phyloP scores from a whole-genome alignment of 1,140 invertebrate species.

The Rhyacophila brunnea region DNA sequence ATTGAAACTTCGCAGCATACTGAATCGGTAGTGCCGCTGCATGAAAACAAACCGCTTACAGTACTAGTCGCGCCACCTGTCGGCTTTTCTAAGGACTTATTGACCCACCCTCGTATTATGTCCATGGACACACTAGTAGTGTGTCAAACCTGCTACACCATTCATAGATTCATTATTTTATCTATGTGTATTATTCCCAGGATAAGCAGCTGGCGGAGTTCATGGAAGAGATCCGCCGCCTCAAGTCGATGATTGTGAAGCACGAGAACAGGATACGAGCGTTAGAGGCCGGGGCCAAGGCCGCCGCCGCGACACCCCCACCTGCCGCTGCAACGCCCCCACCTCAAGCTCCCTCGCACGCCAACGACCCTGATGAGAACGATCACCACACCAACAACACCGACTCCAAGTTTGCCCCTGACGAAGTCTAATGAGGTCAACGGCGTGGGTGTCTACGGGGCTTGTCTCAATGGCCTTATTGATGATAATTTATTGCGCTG shows the following conservation, averaged over 20 bases:
- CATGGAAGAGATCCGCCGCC: constrained; percentile 80
- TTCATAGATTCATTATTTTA: too few species aligned
- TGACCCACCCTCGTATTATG: too few species aligned
- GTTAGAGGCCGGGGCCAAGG: constrained; percentile 51
- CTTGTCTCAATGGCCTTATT: too few species aligned
- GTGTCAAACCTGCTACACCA: too few species aligned
- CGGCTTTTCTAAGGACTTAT: too few species aligned
- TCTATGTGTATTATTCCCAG: constrained; percentile 13
- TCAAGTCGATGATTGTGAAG: constrained; percentile 91
- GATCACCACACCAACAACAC: constrained; percentile 46
- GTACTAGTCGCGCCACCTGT: too few species aligned
- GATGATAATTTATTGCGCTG: too few species aligned
- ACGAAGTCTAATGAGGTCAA: constrained; percentile 47
- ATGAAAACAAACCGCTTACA: too few species aligned
- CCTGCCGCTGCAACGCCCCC: constrained; percentile 23
- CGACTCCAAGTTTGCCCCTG: constrained; percentile 44
- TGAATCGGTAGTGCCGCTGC: too few species aligned
- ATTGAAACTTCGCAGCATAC: too few species aligned
- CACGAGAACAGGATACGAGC: constrained; percentile 81
- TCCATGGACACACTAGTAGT: too few species aligned
- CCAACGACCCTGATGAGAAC: constrained; percentile 37
- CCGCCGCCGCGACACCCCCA: constrained; percentile 31
- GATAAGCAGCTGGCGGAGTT: constrained; percentile 46
- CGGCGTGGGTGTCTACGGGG: too few species aligned
- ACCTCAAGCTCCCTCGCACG: constrained; percentile 25